Evolutionary conservation across 2,888 invertebrate genomes (phyloP), one percentile per base, ranked within the genome.

Genomic region (Leucozona laternaria): DNA sequence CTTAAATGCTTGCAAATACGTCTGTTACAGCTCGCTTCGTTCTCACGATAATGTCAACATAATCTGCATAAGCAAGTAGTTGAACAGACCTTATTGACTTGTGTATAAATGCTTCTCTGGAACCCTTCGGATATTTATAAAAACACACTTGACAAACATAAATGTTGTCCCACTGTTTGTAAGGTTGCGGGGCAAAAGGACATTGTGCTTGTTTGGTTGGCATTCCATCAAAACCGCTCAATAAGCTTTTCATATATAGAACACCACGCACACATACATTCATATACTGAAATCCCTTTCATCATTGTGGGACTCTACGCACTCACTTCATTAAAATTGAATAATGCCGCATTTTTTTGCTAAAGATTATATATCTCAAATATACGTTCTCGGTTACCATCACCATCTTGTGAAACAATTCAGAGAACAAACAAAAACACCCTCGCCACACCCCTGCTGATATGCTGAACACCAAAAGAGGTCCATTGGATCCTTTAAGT

Each of bases 271-370:
- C 1, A 48, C 10, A 20, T n/a, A 43, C 10, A n/a, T 10, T 6
- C 4, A 43, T 5, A n/a, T 43, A n/a, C 20, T 22, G 50, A 15
- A 50, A 25, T 50, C 50, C 53, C 25, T n/a, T 53, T 53, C 28
- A 53, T 28, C 25, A 15, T 10, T 28, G 1, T 22, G 11, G 15
- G 13, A 50, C 50, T 50, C 25, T 25, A 13, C 25, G 15, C 25
- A 53, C 15, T 53, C n/a, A 4, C 66, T 78, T 82, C 78, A 78
- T 82, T 82, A 82, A 82, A 68, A 78, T 78, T 43, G 22, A 43
- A 43, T n/a, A 62, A 60, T 37, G 15, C 22, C 22, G n/a, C 20
- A 60, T 22, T 60, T 60, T 37, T 22, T 37, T 2, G 1, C 13
- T 1, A 13, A 13, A 2, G 31, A 57, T 55, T n/a, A 10, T 31